Base-by-base conservation (phyloP, 2,888 invertebrate genomes). In the Actias luna region DNA sequence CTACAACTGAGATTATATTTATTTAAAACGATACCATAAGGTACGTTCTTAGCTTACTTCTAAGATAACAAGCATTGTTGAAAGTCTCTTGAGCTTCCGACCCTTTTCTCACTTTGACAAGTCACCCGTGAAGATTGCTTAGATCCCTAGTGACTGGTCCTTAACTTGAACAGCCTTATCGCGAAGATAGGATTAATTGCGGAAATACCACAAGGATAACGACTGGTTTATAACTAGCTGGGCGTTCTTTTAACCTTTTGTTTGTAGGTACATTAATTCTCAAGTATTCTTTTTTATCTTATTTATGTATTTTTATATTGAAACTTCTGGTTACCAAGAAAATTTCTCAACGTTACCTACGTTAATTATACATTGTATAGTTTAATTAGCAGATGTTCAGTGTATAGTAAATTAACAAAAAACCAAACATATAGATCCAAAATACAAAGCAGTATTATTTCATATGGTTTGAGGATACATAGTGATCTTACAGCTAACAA, bases 31-130 rank as follows among this genome's bases (percentile, higher is more conserved):
- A 87, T 89, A 88, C 90, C 91, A 90, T 91, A 89, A 89, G 82
- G 81, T 80, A 80, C 78, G 82, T 87, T 88, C 87, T 88, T 85
- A 83, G 84, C 85, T 87, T 85, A 84, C 85, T 89, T 90, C 84
- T 89, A 85, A 89, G 91, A 90, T 91, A 92, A 92, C 92, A 90
- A 90, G 92, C 90, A 91, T 92, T 92, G 92, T 92, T 91, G 91
- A 91, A 89, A 90, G 87, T 90, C 90, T 89, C 90, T 86, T 83
- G 85, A 88, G 89, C 80, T 84, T 83, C 85, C 86, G 89, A 90
- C 91, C 92, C 90, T 92, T 84, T 90, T 87, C 88, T 85, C 84
- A 82, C 92, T 92, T 92, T 92, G 92, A 91, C 90, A 88, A 92
- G 89, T 91, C 89, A 90, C 84, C 89, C 91, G 91, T 92, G 86